A percentile compares a stretch with the other conserved stretches of the same genome.
Conservation (phyloP, 1,140 invertebrate species). For the Carposina sasakii region DNA sequence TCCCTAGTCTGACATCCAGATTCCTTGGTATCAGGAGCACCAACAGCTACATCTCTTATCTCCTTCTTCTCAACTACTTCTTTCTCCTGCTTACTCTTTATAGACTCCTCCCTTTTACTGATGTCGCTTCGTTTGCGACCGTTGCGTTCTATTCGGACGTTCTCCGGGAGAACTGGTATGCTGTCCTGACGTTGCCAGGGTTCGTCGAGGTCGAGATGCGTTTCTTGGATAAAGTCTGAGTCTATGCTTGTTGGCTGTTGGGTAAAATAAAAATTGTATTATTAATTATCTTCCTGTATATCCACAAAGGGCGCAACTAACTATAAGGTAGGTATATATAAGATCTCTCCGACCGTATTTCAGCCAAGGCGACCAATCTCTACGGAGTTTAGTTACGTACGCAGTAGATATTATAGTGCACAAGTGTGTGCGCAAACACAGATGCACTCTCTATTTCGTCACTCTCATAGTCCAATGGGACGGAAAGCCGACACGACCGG, state of each 20-base stretch:
- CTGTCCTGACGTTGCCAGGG: slow-evolving; percentile 60
- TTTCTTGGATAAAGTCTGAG: slow-evolving; percentile 57
- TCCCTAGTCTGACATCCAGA: slow-evolving; percentile 86
- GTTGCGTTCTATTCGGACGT: slow-evolving; percentile 50
- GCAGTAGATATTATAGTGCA: no score
- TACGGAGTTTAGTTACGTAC: no score
- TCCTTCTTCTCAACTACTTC: slow-evolving; percentile 38
- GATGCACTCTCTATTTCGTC: no score
- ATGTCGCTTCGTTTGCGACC: slow-evolving; percentile 52
- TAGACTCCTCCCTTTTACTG: slow-evolving; percentile 55
- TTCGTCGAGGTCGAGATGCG: slow-evolving; percentile 63
- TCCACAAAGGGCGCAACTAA: no score
- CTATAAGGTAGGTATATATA: no score
- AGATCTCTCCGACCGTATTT: no score
- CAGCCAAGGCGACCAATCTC: no score
- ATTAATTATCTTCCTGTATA: no score
- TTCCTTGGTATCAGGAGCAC: slow-evolving; percentile 80
- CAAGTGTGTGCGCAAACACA: no score
- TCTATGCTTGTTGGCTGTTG: slow-evolving; percentile 59
- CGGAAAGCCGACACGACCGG: no score
- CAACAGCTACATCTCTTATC: slow-evolving; percentile 57
- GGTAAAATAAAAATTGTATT: no score
- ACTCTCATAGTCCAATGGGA: no score
- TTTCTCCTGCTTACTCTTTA: slow-evolving; percentile 43
- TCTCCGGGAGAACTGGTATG: slow-evolving; percentile 35